These are phyloP conservation scores for Peromyscus polionotus DNA, from an alignment of 2,113 vertebrate genomes.

Conservation along the genomic window DNA sequence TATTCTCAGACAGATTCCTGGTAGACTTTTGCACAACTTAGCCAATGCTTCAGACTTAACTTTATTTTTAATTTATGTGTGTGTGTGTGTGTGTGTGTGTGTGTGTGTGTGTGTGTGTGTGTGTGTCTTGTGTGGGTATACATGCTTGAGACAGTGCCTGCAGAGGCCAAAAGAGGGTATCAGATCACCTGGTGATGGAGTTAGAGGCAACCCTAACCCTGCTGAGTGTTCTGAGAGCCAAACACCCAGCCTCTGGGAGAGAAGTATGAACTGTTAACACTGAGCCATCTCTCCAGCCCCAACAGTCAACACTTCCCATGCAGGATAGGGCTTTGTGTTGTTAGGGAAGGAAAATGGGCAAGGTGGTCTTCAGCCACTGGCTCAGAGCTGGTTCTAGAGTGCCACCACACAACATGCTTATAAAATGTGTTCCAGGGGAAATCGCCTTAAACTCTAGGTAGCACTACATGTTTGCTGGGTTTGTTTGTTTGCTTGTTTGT, in stretches of 20 bases:
- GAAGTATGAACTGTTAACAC: too few relatives aligned
- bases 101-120: neutral
- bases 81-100: neutral
- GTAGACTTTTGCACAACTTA: neutral
- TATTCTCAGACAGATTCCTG: slow-evolving; percentile 9
- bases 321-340: neutral
- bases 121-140: neutral
- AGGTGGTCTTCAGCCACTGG: neutral
- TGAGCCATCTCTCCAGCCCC: neutral
- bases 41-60: neutral
- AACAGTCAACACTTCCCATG: neutral
- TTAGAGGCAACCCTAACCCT: neutral
- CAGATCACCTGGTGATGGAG: neutral
- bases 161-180: neutral
- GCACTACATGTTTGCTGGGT: neutral
- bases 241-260: neutral
- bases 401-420: neutral
- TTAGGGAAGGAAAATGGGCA: slow-evolving; percentile 40
- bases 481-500: neutral
- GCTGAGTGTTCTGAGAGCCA: too few relatives aligned
- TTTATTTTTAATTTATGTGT: neutral
- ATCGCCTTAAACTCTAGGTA: neutral
- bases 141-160: neutral
- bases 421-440: neutral
- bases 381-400: neutral